phyloP scores from a whole-genome alignment of 2,797 vertebrate genomes.

The Eutrigla gurnardus region DNA sequence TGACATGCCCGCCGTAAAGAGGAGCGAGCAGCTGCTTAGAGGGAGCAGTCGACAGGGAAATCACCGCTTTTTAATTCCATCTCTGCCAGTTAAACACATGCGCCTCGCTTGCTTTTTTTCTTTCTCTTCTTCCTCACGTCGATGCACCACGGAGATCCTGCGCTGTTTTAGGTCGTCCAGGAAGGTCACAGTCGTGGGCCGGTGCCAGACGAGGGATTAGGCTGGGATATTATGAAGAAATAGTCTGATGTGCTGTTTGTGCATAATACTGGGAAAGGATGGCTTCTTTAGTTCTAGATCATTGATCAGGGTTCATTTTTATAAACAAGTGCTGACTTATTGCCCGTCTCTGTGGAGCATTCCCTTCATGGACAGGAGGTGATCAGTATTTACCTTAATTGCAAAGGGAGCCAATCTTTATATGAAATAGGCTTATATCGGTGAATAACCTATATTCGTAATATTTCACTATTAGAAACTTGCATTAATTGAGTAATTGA shows the following conservation, averaged over 20 bases:
- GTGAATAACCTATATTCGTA: too few species aligned
- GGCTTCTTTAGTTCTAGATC: neutral
- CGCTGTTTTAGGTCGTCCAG: constrained; percentile 42
- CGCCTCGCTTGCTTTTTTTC: constrained; percentile 43
- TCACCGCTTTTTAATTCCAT: constrained; percentile 78
- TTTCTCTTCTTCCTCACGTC: constrained; percentile 18
- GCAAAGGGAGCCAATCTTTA: too few species aligned
- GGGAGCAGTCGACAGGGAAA: constrained; percentile 74
- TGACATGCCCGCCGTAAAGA: constrained; percentile 55
- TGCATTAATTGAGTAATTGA: too few species aligned
- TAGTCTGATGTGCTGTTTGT: constrained; percentile 15
- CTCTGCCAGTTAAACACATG: constrained; percentile 70
- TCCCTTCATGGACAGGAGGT: neutral
- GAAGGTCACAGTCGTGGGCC: constrained; percentile 62
- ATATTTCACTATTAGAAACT: too few species aligned
- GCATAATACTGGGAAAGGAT: neutral
- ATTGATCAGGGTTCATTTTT: neutral
- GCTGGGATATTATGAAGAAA: constrained; percentile 6
- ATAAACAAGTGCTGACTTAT: neutral
- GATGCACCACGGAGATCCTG: constrained; percentile 44
- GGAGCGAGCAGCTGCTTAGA: constrained; percentile 66
- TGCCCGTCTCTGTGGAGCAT: neutral
- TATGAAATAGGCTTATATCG: too few species aligned
- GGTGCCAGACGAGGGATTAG: constrained; percentile 36
- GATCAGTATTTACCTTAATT: neutral